These are phyloP conservation scores for Petrosia ficiformis DNA, from an alignment of 37 sponge, comb jelly and placozoan genomes.

Conservation along the genomic window DNA sequence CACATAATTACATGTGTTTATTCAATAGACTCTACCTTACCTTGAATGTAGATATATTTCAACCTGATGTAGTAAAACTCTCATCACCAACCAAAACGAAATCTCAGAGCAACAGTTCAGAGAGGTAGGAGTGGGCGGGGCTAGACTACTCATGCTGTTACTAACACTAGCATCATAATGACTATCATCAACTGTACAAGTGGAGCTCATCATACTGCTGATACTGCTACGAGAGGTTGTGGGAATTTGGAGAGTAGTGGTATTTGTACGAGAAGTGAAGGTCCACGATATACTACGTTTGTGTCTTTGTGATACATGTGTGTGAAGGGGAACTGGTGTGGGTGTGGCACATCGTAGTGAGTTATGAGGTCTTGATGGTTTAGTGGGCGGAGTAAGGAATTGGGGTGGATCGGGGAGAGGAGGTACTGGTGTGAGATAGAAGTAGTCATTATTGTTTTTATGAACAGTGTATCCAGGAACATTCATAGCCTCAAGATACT, in stretches of 20 bases:
- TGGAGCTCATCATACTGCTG: neutral
- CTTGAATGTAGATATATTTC: conserved; percentile 53
- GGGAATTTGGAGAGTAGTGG: neutral
- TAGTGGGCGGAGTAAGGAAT: conserved; percentile 3
- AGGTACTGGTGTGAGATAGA: conserved; percentile 12
- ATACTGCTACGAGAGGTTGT: neutral
- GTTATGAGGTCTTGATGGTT: no score
- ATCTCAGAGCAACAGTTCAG: neutral
- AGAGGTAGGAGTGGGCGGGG: neutral
- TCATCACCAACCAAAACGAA: conserved; percentile 45
- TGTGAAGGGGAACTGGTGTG: neutral
- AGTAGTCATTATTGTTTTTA: conserved; percentile 20
- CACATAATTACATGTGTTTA: no score
- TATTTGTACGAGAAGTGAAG: neutral
- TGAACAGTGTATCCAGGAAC: conserved; percentile 10
- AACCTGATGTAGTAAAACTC: conserved; percentile 32
- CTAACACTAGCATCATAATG: neutral
- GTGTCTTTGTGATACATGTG: neutral
- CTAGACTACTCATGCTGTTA: neutral
- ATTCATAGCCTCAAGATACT: conserved; percentile 32
- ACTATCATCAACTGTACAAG: neutral
- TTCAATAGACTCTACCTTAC: no score
- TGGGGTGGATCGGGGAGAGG: neutral
- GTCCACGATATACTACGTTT: neutral
- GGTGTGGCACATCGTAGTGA: conserved; percentile 11